Base-by-base conservation (phyloP, 2,888 invertebrate species). In the Chrysolina americana region DNA sequence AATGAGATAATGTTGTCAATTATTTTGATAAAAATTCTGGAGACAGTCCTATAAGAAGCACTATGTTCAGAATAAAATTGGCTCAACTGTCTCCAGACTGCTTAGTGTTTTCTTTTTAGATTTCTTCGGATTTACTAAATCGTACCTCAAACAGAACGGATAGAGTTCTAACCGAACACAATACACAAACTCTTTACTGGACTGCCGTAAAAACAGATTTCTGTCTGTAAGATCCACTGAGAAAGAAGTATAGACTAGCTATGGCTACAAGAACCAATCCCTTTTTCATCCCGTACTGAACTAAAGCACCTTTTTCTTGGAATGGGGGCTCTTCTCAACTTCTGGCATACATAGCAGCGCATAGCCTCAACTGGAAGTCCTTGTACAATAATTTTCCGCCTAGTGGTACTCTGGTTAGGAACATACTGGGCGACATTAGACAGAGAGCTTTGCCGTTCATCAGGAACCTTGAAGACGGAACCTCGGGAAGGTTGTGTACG, bases 381-480 rank as follows among this genome's bases (percentile, higher is more conserved):
- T 93, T 92, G 85, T 94, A 92, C 56, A 94, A 87, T 74, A 91
- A 87, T 84, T 92, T 92, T 11, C 94, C 94, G 0, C 91, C 92
- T 0, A 91, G 86, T 0, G 94, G 94, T 47, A 94, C 94, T 59
- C 94, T 87, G 76, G 90, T 90, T 1, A 92, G 89, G 87, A 94
- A 94, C 94, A 94, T 94, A 68, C 92, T 92, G 13, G 91, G 89
- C n/a, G 91, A 91, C 94, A 95, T 94, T 70, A 95, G 90, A 79
- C 94, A 94, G 6, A 95, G 88, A 0, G 94, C 94, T 87, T 95
- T 95, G 65, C 94, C 94, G 87, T 95, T 95, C 94, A 94, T 94
- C 0, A 92, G 91, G 87, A 95, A 95, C 78, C 94, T 89, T 77
- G 91, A 91, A 0, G 89, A 86, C 1, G 90, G 89, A 41, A 91